These are phyloP conservation scores for Meloidogyne exigua DNA, from an alignment of 1,140 invertebrate genomes.

Conservation along the genomic window DNA sequence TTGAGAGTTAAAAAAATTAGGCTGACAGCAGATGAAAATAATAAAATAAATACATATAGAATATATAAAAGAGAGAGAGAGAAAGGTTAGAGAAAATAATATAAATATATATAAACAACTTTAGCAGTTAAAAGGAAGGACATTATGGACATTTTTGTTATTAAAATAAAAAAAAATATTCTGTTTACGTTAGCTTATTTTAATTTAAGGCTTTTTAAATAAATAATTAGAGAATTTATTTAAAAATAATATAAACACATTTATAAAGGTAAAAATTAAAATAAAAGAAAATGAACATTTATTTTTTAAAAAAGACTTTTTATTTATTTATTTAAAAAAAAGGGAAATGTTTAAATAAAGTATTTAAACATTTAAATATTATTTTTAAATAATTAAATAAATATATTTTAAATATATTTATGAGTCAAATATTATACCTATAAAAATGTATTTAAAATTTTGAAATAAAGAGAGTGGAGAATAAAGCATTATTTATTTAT, in stretches of 20 bases:
- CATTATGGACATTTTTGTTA: background rate
- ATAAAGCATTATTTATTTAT: too few species aligned
- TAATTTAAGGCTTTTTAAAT: background rate
- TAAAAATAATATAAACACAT: background rate
- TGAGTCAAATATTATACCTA: too few species aligned
- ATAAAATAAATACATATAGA: background rate
- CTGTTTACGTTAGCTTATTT: background rate
- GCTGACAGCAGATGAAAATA: background rate
- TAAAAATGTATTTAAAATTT: too few species aligned
- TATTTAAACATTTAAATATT: too few species aligned
- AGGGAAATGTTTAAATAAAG: too few species aligned
- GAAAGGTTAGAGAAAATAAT: background rate
- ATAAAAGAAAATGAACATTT: too few species aligned
- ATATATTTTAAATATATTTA: too few species aligned
- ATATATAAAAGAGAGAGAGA: background rate
- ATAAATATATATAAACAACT: background rate
- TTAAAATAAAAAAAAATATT: background rate
- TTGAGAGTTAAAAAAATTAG: background rate
- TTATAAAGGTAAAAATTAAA: too few species aligned
- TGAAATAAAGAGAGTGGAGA: too few species aligned
- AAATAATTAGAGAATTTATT: background rate
- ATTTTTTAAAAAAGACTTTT: too few species aligned
- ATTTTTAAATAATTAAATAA: too few species aligned
- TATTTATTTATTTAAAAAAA: too few species aligned
- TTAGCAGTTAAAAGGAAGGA: background rate